Percentiles rank a stretch among this genome's conserved stretches.
Evolutionary conservation across 2,797 vertebrate species (phyloP).

Genomic region (Pitangus sulphuratus): DNA sequence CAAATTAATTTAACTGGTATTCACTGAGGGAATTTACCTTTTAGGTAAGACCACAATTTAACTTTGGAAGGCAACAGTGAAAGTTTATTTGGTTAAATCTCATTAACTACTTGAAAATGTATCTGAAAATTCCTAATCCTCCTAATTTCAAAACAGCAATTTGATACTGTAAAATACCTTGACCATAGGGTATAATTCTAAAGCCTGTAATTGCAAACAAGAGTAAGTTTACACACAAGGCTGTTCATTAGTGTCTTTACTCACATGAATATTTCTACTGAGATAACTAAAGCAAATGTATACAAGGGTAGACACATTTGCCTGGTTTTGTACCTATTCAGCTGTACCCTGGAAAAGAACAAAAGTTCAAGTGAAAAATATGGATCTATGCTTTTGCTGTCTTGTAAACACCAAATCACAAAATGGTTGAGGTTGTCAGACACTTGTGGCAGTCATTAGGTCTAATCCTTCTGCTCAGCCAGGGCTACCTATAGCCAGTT

Average conservation of each 20-base stretch:
- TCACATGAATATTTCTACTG: background rate
- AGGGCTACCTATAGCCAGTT: background rate
- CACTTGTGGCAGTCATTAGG: background rate
- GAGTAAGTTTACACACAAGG: background rate
- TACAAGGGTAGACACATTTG: background rate
- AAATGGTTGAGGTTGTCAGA: background rate
- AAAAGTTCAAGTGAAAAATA: background rate
- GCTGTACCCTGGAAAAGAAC: background rate
- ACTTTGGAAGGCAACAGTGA: background rate
- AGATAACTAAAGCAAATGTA: background rate
- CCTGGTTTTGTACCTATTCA: background rate
- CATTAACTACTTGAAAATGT: slow-evolving; percentile 8
- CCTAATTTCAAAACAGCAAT: slow-evolving; percentile 1
- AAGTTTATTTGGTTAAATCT: slow-evolving; percentile 30
- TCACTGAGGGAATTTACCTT: background rate
- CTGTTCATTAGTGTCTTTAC: background rate
- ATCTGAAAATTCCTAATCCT: slow-evolving; percentile 16
- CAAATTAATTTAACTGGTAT: slow-evolving; percentile 10
- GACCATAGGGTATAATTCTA: background rate
- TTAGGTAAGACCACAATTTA: slow-evolving; percentile 21
- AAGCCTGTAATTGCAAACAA: slow-evolving; percentile 9
- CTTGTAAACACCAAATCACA: background rate
- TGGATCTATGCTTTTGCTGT: background rate
- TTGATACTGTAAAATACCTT: background rate
- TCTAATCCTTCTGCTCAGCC: background rate